phyloP scores from a whole-genome alignment of 2,888 invertebrate genomes.

The Hirtodrosophila confusa region DNA sequence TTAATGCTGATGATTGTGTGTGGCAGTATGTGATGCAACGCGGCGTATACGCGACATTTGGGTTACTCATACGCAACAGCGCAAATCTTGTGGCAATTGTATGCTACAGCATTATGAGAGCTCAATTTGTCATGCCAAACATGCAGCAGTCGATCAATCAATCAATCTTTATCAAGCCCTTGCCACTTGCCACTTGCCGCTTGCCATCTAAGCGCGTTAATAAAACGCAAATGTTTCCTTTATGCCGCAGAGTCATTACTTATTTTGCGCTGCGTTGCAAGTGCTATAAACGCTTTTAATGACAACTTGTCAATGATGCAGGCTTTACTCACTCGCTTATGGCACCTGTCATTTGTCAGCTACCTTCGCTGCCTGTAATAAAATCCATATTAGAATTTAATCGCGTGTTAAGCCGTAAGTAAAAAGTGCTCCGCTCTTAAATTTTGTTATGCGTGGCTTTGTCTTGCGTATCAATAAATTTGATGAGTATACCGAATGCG shows the following conservation, averaged over 20 bases:
- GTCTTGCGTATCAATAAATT: constrained; percentile 58
- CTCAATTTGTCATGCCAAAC: constrained; percentile 66
- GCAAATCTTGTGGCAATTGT: constrained; percentile 27
- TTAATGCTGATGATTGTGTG: constrained; percentile 46
- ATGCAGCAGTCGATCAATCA: constrained; percentile 42
- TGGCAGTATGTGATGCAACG: constrained; percentile 12
- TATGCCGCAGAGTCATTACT: constrained; percentile 46
- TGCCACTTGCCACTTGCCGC: constrained; percentile 58
- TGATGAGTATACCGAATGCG: constrained; percentile 36
- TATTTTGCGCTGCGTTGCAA: constrained; percentile 46
- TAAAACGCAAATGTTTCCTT: constrained; percentile 38
- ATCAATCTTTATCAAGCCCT: constrained; percentile 64
- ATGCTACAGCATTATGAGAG: constrained; percentile 59
- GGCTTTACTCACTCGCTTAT: constrained; percentile 22
- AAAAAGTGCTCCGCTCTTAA: constrained; percentile 34
- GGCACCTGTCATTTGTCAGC: constrained; percentile 41
- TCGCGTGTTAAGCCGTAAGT: constrained; percentile 67
- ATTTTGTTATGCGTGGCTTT: constrained; percentile 43
- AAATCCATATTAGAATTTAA: constrained; percentile 74
- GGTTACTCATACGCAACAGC: constrained; percentile 39
- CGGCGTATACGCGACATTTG: constrained; percentile 47
- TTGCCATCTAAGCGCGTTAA: constrained; percentile 52
- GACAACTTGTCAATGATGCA: constrained; percentile 53
- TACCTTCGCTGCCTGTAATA: constrained; percentile 49
- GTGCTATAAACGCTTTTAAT: constrained; percentile 74